These are phyloP conservation scores for Desmodus rotundus DNA, from an alignment of 2,113 vertebrate species.

Conservation along the genomic window DNA sequence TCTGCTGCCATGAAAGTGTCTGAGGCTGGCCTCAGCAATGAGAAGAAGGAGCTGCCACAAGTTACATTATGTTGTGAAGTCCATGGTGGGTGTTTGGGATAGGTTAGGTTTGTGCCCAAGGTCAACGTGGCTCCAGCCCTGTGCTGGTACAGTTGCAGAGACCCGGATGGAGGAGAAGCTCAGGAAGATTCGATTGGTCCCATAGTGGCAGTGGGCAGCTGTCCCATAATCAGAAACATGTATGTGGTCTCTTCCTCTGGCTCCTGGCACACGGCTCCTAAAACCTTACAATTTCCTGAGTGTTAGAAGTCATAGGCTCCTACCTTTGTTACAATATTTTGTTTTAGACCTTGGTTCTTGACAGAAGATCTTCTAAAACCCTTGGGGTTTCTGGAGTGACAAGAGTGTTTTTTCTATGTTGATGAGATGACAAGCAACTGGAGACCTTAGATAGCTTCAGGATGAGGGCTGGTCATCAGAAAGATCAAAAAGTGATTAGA, in stretches of 20 bases:
- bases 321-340: not conserved
- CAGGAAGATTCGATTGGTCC: fast-evolving
- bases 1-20: not conserved
- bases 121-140: not conserved
- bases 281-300: not conserved
- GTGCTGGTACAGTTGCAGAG: not conserved
- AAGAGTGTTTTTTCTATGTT: not conserved
- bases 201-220: too few relatives aligned
- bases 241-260: not conserved
- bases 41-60: not conserved
- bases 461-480: not conserved
- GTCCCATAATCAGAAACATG: not conserved
- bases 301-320: not conserved
- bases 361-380: not conserved
- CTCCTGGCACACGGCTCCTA: not conserved
- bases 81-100: not conserved
- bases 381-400: not conserved
- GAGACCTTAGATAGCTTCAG: not conserved
- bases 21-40: not conserved
- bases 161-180: not conserved
- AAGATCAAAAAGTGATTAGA: not conserved
- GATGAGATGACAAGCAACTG: not conserved
- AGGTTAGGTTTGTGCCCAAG: not conserved
- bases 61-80: not conserved
- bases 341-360: not conserved